phyloP scores from a whole-genome alignment of 35 echinoderm and acorn worm genomes.

The Anneissia japonica region DNA sequence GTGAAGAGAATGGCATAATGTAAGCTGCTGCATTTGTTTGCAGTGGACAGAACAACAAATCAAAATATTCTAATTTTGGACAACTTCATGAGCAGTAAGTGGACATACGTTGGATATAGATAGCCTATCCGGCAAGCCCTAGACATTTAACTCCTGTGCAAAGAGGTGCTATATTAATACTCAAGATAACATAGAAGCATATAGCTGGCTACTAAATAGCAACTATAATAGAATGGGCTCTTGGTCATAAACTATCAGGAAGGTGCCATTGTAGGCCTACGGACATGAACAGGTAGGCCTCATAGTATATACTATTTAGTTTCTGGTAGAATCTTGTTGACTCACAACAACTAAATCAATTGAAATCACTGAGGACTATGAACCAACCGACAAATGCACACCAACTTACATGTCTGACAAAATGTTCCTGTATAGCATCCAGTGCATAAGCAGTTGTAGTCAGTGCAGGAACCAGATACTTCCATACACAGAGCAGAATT shows the following conservation, averaged over 20 bases:
- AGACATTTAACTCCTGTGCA: too few relatives aligned
- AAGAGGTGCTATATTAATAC: too few relatives aligned
- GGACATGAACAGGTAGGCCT: background rate
- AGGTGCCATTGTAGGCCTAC: background rate
- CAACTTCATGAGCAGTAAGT: too few relatives aligned
- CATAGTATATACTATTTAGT: background rate
- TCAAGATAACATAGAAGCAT: too few relatives aligned
- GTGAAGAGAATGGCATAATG: too few relatives aligned
- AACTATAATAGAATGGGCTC: background rate
- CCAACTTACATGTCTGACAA: conserved; percentile 34
- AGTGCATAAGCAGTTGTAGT: conserved; percentile 14
- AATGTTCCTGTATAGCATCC: conserved; percentile 29
- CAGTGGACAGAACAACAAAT: too few relatives aligned
- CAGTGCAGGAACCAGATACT: background rate
- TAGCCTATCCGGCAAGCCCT: too few relatives aligned
- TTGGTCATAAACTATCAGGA: background rate
- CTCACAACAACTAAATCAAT: background rate
- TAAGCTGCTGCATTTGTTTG: too few relatives aligned
- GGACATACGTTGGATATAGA: too few relatives aligned
- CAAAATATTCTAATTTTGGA: too few relatives aligned
- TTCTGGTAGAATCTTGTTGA: background rate
- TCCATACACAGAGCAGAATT: background rate
- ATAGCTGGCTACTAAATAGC: too few relatives aligned
- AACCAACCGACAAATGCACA: background rate
- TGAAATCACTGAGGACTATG: background rate